A percentile compares a stretch with the other conserved stretches of the same genome.
phyloP scores from a whole-genome alignment of 2,113 vertebrate species.

The Heliornis fulica region DNA sequence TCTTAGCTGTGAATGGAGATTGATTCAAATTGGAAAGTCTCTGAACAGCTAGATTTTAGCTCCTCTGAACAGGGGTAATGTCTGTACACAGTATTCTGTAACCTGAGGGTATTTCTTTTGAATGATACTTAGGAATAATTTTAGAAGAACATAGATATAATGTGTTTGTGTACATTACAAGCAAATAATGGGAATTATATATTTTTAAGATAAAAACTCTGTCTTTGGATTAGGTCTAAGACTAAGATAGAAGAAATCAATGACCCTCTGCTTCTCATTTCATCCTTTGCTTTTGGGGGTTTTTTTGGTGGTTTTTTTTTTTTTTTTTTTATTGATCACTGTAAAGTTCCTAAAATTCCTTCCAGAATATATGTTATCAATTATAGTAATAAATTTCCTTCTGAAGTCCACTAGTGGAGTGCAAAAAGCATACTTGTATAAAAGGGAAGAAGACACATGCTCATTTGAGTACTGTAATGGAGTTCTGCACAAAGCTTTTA shows the following conservation, averaged over 20 bases:
- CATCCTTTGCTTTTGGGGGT: not conserved
- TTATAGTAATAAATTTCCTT: not conserved
- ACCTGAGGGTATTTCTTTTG: not conserved
- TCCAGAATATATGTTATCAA: not conserved
- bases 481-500: not conserved
- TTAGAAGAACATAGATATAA: not conserved
- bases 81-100: not conserved
- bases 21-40: not conserved
- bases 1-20: not conserved
- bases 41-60: not conserved
- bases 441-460: not conserved
- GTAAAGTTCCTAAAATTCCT: not conserved
- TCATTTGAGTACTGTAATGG: not conserved
- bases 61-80: not conserved
- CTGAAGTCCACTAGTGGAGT: not conserved
- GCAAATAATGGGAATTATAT: not conserved
- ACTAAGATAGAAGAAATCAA: not conserved
- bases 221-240: not conserved
- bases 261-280: not conserved
- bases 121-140: not conserved
- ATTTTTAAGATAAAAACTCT: not conserved
- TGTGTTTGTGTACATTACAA: not conserved
- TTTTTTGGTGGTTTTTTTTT: too few species aligned
- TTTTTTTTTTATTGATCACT: not conserved
- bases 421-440: not conserved